These are phyloP conservation scores for Drosophila murphyi DNA, from an alignment of 1,140 invertebrate genomes.

Conservation along the genomic window DNA sequence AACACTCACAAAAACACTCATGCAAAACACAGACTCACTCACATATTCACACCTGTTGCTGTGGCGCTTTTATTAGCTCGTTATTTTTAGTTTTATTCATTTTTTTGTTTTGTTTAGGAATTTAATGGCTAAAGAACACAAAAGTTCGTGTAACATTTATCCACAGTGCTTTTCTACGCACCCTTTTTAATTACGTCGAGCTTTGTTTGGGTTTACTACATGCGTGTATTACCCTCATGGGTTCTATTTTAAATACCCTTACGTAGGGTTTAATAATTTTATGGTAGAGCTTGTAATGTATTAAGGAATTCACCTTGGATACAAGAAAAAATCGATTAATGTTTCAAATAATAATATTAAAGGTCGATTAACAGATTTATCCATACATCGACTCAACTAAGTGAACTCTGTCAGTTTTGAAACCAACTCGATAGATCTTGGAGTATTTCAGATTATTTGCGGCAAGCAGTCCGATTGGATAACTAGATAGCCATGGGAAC, in stretches of 20 bases:
- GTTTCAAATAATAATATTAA: too few relatives aligned
- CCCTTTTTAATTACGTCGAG: constrained; percentile 73
- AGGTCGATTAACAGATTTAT: too few relatives aligned
- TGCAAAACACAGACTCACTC: constrained; percentile 1
- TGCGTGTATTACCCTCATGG: constrained; percentile 35
- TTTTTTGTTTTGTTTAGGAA: constrained; percentile 14
- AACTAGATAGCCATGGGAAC: too few relatives aligned
- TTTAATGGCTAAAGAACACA: constrained; percentile 58
- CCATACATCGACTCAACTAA: too few relatives aligned
- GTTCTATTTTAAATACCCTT: constrained; percentile 4
- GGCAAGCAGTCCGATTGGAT: too few relatives aligned
- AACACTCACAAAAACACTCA: constrained; percentile 3
- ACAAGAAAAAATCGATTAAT: too few relatives aligned
- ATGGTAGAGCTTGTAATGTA: neutral
- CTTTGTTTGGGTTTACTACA: constrained; percentile 23
- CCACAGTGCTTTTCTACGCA: constrained; percentile 49
- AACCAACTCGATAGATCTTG: neutral
- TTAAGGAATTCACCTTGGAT: too few relatives aligned
- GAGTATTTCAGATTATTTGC: neutral
- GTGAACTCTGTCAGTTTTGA: neutral
- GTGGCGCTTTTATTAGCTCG: constrained; percentile 74
- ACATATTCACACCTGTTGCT: constrained; percentile 54
- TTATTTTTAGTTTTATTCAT: constrained; percentile 58
- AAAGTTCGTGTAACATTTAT: constrained; percentile 23
- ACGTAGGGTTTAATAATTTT: neutral